phyloP scores from a whole-genome alignment of 2,888 invertebrate species.

The Troides oblongomaculatus region DNA sequence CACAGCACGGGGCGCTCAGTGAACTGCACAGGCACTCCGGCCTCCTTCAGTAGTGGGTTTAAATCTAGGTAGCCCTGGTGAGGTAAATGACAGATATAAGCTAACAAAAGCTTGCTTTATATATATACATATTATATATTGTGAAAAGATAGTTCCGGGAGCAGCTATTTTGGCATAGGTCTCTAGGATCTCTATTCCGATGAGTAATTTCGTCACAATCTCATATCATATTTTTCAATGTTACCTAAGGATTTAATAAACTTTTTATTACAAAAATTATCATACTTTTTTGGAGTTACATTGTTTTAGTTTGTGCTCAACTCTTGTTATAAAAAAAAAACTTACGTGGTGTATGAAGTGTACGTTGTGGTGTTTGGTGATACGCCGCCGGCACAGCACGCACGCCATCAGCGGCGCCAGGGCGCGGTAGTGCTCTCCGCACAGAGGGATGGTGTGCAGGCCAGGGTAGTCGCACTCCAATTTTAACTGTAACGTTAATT shows the following conservation, averaged over 20 bases:
- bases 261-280: too few species aligned
- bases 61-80: conserved; percentile 75
- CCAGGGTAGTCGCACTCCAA: conserved; percentile 83
- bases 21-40: conserved; percentile 85
- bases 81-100: background rate
- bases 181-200: too few species aligned
- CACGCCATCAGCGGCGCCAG: conserved; percentile 88
- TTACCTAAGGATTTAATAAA: too few species aligned
- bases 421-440: conserved; percentile 84
- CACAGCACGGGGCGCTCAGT: conserved; percentile 87
- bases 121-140: too few species aligned
- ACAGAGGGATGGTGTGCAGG: conserved; percentile 84
- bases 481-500: conserved; percentile 63
- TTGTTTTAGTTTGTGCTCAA: too few species aligned
- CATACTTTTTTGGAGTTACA: too few species aligned
- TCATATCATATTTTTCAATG: too few species aligned
- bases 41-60: conserved; percentile 79
- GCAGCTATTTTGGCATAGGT: too few species aligned
- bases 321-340: background rate
- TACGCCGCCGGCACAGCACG: conserved; percentile 86
- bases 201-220: too few species aligned
- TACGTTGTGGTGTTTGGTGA: conserved; percentile 88
- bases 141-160: too few species aligned
- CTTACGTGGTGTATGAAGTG: conserved; percentile 83
- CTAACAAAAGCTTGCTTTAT: too few species aligned